These are phyloP conservation scores for Drosophila navojoa DNA, from an alignment of 1,140 invertebrate species.

Conservation along the genomic window DNA sequence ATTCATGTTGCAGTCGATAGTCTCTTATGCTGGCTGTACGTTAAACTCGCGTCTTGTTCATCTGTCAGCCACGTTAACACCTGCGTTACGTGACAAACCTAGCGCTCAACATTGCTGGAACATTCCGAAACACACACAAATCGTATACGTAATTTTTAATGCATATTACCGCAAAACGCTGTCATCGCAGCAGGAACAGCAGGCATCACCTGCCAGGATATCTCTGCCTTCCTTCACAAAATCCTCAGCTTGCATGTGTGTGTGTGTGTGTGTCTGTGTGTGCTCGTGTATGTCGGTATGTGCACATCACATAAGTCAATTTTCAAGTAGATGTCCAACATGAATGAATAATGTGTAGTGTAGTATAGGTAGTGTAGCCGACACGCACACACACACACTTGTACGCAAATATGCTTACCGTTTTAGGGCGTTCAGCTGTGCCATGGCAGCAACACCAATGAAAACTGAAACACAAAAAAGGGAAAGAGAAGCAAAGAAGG, in stretches of 20 bases:
- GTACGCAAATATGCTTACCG: conserved; percentile 47
- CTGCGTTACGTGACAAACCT: conserved; percentile 29
- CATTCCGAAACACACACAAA: conserved; percentile 25
- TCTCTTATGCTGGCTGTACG: too few relatives aligned
- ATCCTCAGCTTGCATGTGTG: not conserved
- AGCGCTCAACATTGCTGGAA: conserved; percentile 29
- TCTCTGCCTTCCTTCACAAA: conserved; percentile 18
- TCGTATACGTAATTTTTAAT: conserved; percentile 54
- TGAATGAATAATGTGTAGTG: conserved; percentile 65
- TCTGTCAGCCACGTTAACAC: conserved; percentile 19
- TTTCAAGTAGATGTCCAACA: conserved; percentile 67
- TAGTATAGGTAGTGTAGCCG: conserved; percentile 28
- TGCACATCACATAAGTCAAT: conserved; percentile 61
- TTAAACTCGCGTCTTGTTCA: not conserved
- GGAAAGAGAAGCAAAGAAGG: not conserved
- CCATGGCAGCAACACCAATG: conserved; percentile 24
- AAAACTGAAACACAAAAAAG: conserved; percentile 5
- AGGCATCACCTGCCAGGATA: conserved; percentile 27
- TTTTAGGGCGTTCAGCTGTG: conserved; percentile 49
- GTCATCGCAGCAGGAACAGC: conserved; percentile 33
- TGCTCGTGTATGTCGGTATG: conserved; percentile 6
- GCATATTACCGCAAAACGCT: conserved; percentile 50
- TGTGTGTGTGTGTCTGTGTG: not conserved
- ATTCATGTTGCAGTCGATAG: too few relatives aligned
- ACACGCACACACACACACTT: conserved; percentile 4